Base-by-base conservation (phyloP, 2,113 vertebrate species). In the Fregata magnificens region DNA sequence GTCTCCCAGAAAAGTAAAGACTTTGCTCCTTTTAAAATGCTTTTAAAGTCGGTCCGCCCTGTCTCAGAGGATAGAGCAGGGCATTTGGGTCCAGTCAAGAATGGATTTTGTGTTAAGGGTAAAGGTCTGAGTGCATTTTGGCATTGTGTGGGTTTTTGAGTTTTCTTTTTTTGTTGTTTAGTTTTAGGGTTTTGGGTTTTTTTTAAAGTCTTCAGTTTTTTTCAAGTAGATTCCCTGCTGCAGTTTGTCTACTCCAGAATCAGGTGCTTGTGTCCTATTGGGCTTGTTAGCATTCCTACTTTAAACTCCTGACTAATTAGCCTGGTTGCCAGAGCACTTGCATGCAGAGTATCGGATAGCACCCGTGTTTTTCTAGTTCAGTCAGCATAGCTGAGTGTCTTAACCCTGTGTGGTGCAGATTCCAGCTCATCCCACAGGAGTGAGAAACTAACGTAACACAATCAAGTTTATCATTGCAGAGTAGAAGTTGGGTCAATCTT, bases 301-400 rank as follows among this genome's bases (percentile, higher is more conserved):
- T 89, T 34, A 76, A 89, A 89, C 93, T 95, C 83, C 96, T 93
- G 88, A 84, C 88, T 95, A 93, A 95, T 97, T 87, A 94, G 83
- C 81, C 90, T 4, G 73, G 83, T 84, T 97, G 88, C 94, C 91
- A 87, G 77, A 94, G 93, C 76, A 63, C 91, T 93, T 95, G 52
- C 21, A 38, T 70, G 88, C 80, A 13, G 86, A 42, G 65, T 91
- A 84, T 97, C 95, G 34, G 81, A 58, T 97, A 62, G 70, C 93
- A 80, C 28, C 44, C 0, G 16, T 1, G 1, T 67, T 92, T 94
- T 78, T 81, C 76, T 71, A 29, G 69, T 92, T 89, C 44, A 53
- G 90, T 78, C 80, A 8, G 28, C 11, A 69, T 69, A 66, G 62
- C 73, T 77, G 56, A 15, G 10, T 52, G 25, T 40, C 74, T 97